A percentile compares a stretch with the other conserved stretches of the same genome.
phyloP scores from a whole-genome alignment of 2,888 invertebrate species.

The Cephus rjabovi region DNA sequence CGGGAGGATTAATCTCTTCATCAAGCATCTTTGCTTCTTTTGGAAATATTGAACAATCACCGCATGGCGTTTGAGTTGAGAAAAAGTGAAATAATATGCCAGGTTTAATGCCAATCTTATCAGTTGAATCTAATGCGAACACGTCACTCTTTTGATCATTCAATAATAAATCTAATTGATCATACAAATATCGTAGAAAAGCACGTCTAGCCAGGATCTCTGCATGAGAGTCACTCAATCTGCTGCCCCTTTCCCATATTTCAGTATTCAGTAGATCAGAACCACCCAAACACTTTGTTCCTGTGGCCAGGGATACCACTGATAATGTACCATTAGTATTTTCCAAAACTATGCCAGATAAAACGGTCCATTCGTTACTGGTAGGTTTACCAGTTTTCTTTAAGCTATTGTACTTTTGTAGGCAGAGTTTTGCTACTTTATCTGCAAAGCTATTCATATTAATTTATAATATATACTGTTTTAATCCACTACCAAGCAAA shows the following conservation, averaged over 20 bases:
- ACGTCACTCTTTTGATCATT: constrained; percentile 53
- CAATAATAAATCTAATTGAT: constrained; percentile 70
- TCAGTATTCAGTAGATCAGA: constrained; percentile 63
- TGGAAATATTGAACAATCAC: constrained; percentile 90
- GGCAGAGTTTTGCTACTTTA: constrained; percentile 72
- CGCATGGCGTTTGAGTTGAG: constrained; percentile 90
- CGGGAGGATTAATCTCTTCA: constrained; percentile 24
- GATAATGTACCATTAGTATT: constrained; percentile 59
- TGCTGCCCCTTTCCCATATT: constrained; percentile 75
- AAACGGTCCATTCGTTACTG: constrained; percentile 83
- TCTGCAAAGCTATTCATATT: constrained; percentile 59
- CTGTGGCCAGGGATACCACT: constrained; percentile 88
- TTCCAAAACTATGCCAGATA: constrained; percentile 78
- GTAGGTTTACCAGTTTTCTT: constrained; percentile 86
- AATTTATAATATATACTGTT: not conserved
- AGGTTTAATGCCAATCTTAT: constrained; percentile 69
- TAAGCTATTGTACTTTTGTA: constrained; percentile 72
- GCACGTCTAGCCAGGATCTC: constrained; percentile 88
- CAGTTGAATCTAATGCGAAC: constrained; percentile 55
- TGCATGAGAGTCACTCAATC: constrained; percentile 92
- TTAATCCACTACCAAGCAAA: not conserved
- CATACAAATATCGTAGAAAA: constrained; percentile 81
- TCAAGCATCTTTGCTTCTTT: constrained; percentile 64
- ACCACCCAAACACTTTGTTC: constrained; percentile 90
- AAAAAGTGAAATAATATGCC: constrained; percentile 83